Evolutionary conservation across 2,888 invertebrate species (phyloP), one percentile per base, ranked within the genome.

Genomic region (Caenorhabditis angaria): DNA sequence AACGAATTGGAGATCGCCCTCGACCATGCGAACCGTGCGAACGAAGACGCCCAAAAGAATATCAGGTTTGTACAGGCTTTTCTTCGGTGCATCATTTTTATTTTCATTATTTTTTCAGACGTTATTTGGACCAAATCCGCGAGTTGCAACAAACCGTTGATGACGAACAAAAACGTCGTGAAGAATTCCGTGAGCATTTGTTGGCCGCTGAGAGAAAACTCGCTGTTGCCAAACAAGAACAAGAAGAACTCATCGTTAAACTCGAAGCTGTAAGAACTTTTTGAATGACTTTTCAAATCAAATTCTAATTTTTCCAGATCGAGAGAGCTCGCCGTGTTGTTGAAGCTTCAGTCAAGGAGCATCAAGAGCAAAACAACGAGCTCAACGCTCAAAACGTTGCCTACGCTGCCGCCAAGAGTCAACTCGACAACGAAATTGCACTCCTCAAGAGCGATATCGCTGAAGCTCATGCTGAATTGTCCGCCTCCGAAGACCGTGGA

Each of bases 1-100:
- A 97, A 97, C 90, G 97, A 99, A 91, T 92, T 99, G 80, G 99
- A 99, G 90, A 96, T 97, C 88, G 97, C 97, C 88, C 91, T 99
- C 89, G 97, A 99, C 91, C 95, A 95, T 90, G 96, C 97, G 89
- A 97, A 97, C 92, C 95, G 96, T 91, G 88, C 88, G 66, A 89
- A 88, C 77, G 89, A 89, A 64, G 90, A 90, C 73, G 87, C 89
- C 47, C 90, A 90, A 82, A 90, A 90, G 88, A 82, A 82, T 65
- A 80, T 82, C 72, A 73, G 75, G 77, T 73, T 70, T n/a, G 24
- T 62, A 25, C 25, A 48, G 20, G 35, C 47, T 71, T 48, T 60
- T 32, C 41, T 54, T 59, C 27, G 27, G 10, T n/a, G n/a, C n/a
- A n/a, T n/a, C n/a, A n/a, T 14, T n/a, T n/a, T 10, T 32, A 41